Conservation (phyloP, 1,140 invertebrate species). For the Elymnias hypermnestra region DNA sequence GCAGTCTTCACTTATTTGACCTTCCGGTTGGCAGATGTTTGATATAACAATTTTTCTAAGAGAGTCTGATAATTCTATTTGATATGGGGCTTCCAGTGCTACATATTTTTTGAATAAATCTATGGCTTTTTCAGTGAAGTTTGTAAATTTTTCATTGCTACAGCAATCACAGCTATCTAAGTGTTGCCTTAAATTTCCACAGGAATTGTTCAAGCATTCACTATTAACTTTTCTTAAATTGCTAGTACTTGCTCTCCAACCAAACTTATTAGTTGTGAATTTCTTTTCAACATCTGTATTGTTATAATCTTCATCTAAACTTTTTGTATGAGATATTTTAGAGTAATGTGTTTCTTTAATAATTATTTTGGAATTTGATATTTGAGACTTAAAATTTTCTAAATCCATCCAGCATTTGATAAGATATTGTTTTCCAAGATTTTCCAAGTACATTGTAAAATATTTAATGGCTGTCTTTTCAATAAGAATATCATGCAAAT, state of each 20-base stretch:
- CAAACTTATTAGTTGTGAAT: conserved; percentile 28
- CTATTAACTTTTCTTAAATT: conserved; percentile 31
- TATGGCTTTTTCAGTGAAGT: conserved; percentile 55
- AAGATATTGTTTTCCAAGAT: conserved; percentile 49
- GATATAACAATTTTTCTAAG: conserved; percentile 66
- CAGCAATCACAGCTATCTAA: conserved; percentile 23
- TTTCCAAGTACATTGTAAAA: conserved; percentile 69
- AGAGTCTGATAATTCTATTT: conserved; percentile 63
- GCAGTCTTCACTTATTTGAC: conserved; percentile 61
- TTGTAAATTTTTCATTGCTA: conserved; percentile 22
- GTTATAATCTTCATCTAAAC: conserved; percentile 48
- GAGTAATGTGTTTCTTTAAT: conserved; percentile 32
- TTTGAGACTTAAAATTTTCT: conserved; percentile 53
- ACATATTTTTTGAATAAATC: conserved; percentile 72
- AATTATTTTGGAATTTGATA: conserved; percentile 25
- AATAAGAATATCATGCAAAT: conserved; percentile 55
- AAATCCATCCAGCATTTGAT: conserved; percentile 69
- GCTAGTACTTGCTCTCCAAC: conserved; percentile 29
- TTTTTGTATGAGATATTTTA: conserved; percentile 50
- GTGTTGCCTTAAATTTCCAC: conserved; percentile 36
- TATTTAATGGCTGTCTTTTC: conserved; percentile 60
- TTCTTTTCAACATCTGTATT: conserved; percentile 25
- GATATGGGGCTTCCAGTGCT: conserved; percentile 68
- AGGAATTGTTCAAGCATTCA: conserved; percentile 43
- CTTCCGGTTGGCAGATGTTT: conserved; percentile 71